These are phyloP conservation scores for Brachionus manjavacas DNA, from an alignment of 1,140 invertebrate genomes.

Conservation along the genomic window DNA sequence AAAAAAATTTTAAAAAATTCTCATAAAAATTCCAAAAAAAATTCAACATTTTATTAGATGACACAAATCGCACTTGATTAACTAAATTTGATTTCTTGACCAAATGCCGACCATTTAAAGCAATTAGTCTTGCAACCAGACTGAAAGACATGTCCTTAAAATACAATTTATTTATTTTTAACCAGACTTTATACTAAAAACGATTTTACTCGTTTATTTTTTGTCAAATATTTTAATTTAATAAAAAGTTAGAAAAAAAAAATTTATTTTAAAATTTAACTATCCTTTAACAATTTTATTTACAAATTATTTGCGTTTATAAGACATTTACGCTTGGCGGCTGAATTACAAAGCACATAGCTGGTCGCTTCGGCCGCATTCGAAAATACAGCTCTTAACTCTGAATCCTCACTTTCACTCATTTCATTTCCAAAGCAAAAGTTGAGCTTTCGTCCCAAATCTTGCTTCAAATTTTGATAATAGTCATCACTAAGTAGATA, in stretches of 20 bases:
- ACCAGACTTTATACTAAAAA: background rate
- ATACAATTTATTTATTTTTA: no score
- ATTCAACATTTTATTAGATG: background rate
- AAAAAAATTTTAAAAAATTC: background rate
- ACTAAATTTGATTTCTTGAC: background rate
- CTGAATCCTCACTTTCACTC: background rate
- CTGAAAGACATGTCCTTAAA: background rate
- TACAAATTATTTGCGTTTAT: constrained; percentile 20
- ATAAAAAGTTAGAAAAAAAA: background rate
- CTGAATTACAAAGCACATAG: background rate
- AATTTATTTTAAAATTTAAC: background rate
- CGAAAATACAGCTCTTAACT: background rate
- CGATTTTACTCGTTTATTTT: background rate
- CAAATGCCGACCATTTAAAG: background rate
- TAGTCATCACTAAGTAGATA: constrained; percentile 16
- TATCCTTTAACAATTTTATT: background rate
- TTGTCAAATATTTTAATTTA: background rate
- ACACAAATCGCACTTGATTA: background rate
- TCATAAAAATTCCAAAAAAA: background rate
- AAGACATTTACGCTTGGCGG: background rate
- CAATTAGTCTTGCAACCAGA: background rate
- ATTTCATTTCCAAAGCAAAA: background rate
- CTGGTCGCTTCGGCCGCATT: background rate
- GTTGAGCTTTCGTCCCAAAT: background rate
- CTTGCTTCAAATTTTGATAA: constrained; percentile 28